These are phyloP conservation scores for Malacosoma neustria DNA, from an alignment of 2,888 invertebrate genomes.

Conservation along the genomic window DNA sequence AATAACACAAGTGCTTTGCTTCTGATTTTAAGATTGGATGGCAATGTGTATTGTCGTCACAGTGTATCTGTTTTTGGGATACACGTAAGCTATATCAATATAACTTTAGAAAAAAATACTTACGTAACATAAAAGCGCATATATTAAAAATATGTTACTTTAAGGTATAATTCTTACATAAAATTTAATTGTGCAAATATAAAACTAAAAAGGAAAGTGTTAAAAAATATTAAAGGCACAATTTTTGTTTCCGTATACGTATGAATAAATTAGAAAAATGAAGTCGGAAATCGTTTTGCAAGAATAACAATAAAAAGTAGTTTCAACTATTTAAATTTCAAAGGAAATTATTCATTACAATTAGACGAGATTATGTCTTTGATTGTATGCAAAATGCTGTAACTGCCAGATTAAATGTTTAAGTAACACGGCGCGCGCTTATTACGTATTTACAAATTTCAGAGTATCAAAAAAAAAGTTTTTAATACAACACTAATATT, in stretches of 20 bases:
- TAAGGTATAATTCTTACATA: neutral
- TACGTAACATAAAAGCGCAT: conserved; percentile 21
- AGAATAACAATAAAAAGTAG: neutral
- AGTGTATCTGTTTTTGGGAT: too few species aligned
- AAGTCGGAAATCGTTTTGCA: neutral
- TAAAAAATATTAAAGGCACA: neutral
- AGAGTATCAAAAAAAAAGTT: too few species aligned
- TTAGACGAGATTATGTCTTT: neutral
- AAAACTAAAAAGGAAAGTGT: neutral
- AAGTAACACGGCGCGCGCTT: neutral
- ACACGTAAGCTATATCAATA: too few species aligned
- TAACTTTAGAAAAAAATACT: too few species aligned
- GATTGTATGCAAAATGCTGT: neutral
- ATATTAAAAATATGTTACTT: too few species aligned
- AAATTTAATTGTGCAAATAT: neutral
- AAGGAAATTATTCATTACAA: neutral
- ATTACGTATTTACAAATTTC: too few species aligned
- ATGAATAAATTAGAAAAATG: neutral
- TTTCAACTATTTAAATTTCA: neutral
- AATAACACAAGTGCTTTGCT: too few species aligned
- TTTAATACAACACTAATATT: too few species aligned
- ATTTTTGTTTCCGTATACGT: neutral
- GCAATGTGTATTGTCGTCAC: too few species aligned
- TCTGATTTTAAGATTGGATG: too few species aligned
- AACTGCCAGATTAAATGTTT: neutral